Conservation (phyloP, 2,113 vertebrate genomes). For the Nipponia nippon region DNA sequence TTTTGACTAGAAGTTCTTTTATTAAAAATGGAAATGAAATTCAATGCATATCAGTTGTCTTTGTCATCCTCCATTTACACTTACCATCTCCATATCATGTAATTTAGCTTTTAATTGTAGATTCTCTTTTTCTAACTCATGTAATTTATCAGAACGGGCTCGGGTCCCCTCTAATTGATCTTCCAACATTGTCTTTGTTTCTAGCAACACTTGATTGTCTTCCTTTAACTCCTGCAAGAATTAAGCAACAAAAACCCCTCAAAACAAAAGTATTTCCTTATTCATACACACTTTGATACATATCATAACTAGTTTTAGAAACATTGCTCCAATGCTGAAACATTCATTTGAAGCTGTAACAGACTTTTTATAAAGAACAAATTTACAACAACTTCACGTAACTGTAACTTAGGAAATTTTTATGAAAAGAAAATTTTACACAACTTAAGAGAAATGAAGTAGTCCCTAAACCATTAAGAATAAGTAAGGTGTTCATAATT, state of each 20-base stretch:
- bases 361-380: background rate
- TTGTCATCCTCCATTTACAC: background rate
- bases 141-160: constrained; percentile 92
- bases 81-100: constrained; percentile 96
- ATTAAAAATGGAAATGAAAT: background rate
- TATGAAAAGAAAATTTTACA: background rate
- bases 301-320: background rate
- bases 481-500: background rate
- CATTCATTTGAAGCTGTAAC: background rate
- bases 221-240: constrained; percentile 91
- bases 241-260: background rate
- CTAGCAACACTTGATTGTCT: constrained; percentile 95
- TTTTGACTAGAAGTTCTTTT: background rate
- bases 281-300: background rate
- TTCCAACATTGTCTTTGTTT: constrained; percentile 96
- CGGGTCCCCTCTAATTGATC: constrained; percentile 91
- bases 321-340: background rate
- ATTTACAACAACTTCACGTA: background rate
- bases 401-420: background rate
- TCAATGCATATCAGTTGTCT: background rate
- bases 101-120: constrained; percentile 94
- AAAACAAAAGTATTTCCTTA: background rate
- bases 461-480: background rate
- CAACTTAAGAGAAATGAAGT: background rate
- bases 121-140: constrained; percentile 95